Evolutionary conservation across 2,113 vertebrate species (phyloP).

Genomic region (Aplodontia rufa): DNA sequence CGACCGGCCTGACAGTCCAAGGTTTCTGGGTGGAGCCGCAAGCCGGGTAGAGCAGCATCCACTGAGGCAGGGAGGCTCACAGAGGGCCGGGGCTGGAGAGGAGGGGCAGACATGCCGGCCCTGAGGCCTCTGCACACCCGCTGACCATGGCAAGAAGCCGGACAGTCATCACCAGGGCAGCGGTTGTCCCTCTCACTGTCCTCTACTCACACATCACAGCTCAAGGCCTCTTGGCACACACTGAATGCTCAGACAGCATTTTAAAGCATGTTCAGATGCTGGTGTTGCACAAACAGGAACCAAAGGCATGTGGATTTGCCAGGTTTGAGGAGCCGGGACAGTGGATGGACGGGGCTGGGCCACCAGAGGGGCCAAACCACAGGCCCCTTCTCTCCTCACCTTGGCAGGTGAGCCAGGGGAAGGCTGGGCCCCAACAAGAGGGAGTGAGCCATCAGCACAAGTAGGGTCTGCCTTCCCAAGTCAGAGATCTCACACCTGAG

Average conservation of each 20-base stretch:
- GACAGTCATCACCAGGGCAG: fast-evolving
- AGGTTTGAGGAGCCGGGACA: background rate
- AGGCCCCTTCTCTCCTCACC: background rate
- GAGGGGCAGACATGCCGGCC: background rate
- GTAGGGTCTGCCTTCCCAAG: background rate
- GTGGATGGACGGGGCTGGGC: background rate
- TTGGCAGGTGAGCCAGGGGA: background rate
- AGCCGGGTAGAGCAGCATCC: background rate
- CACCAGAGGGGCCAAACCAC: no score
- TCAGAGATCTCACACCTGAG: background rate
- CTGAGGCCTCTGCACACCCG: no score
- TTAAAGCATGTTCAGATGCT: background rate
- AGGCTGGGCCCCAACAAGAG: background rate
- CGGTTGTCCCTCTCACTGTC: background rate
- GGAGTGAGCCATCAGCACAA: background rate
- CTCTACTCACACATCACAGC: background rate
- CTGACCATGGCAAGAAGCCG: background rate
- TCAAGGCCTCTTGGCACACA: background rate
- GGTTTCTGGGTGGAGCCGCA: background rate
- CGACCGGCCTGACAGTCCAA: background rate
- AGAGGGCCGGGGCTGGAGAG: background rate
- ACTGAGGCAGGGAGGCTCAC: fast-evolving
- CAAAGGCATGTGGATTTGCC: background rate
- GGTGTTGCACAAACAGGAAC: background rate
- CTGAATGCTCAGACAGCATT: background rate